Percentiles rank a stretch among this genome's conserved stretches.
Conservation (phyloP, 2,113 vertebrate species). For the Corythornis vintsioides region DNA sequence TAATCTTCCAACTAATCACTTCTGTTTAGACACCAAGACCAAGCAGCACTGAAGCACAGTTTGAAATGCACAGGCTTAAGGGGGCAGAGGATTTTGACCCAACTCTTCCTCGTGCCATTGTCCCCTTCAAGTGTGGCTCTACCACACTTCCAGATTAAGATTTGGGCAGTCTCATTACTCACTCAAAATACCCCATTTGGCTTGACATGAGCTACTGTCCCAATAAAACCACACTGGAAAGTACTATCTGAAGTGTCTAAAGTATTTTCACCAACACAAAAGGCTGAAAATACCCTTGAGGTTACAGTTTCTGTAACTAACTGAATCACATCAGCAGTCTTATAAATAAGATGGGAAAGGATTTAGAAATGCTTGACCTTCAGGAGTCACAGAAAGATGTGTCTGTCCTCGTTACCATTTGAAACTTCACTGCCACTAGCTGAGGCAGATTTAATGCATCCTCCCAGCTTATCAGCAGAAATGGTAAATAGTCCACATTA, state of each 20-base stretch:
- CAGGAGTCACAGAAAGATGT: constrained; percentile 39
- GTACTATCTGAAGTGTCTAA: not conserved
- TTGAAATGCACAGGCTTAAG: not conserved
- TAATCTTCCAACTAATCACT: not conserved
- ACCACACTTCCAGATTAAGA: not conserved
- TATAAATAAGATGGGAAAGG: constrained; percentile 52
- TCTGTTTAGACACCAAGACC: not conserved
- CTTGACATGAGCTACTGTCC: not conserved
- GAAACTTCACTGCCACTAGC: constrained; percentile 53
- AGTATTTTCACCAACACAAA: constrained; percentile 19
- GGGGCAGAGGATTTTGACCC: not conserved
- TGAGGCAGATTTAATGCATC: constrained; percentile 49
- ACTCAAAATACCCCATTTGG: not conserved
- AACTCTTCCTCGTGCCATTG: not conserved
- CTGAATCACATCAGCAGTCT: constrained; percentile 41
- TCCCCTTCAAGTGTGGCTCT: not conserved
- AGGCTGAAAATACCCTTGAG: constrained; percentile 43
- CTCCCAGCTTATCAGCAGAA: constrained; percentile 54
- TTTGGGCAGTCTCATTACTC: not conserved
- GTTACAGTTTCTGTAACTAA: constrained; percentile 49
- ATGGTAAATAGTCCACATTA: constrained; percentile 58
- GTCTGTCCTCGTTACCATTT: constrained; percentile 18
- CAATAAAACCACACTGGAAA: not conserved
- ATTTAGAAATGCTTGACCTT: constrained; percentile 68
- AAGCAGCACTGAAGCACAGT: not conserved